Evolutionary conservation across 2,797 vertebrate genomes (phyloP).

Genomic region (Yasuhikotakia modesta): DNA sequence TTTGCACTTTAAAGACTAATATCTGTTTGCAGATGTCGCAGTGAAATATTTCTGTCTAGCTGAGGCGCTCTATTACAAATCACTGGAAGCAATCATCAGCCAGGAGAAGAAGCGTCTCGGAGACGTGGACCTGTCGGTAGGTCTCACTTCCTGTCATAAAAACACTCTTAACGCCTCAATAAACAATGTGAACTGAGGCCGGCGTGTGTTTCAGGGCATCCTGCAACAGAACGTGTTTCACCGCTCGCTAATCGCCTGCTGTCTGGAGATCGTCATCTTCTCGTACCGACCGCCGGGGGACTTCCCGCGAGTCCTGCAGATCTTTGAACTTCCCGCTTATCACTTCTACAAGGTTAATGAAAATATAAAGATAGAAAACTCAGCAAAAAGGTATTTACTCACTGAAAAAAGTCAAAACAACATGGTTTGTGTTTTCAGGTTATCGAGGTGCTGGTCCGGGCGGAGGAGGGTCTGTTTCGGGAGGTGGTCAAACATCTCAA

Average conservation of each 20-base stretch:
- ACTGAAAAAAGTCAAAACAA: background rate
- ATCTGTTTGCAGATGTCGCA: constrained; percentile 76
- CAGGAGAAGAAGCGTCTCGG: constrained; percentile 89
- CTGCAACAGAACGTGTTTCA: constrained; percentile 93
- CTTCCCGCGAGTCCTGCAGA: constrained; percentile 81
- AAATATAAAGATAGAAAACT: background rate
- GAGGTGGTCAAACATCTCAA: constrained; percentile 98
- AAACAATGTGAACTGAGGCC: too few species aligned
- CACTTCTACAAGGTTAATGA: constrained; percentile 90
- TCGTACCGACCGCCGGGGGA: constrained; percentile 89
- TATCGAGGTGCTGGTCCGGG: constrained; percentile 94
- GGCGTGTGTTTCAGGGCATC: constrained; percentile 76
- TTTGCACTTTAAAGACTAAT: too few species aligned
- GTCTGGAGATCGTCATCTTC: constrained; percentile 89
- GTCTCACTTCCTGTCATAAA: constrained; percentile 57
- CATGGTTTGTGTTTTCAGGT: constrained; percentile 78
- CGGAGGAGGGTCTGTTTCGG: constrained; percentile 92
- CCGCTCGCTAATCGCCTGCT: constrained; percentile 87
- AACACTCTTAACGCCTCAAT: background rate
- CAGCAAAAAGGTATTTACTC: background rate
- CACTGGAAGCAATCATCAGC: constrained; percentile 87
- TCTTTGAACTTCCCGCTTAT: constrained; percentile 88
- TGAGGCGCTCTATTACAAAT: constrained; percentile 91
- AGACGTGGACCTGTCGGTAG: constrained; percentile 88
- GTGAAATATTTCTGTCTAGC: constrained; percentile 87